phyloP scores from a whole-genome alignment of 2,888 invertebrate species.

The Acrobasis suavella region DNA sequence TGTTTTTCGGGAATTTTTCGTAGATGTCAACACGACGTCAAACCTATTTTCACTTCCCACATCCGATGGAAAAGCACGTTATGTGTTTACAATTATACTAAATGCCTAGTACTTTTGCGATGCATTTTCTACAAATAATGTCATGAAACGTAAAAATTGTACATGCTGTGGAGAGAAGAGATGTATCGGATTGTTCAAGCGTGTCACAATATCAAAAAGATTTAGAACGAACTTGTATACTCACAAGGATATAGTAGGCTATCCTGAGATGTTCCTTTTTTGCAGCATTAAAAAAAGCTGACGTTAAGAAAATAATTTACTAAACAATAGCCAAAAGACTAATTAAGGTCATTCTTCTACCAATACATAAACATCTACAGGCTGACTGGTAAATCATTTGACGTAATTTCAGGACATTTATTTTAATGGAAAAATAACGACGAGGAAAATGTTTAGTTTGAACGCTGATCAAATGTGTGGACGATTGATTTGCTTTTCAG shows the following conservation, averaged over 20 bases:
- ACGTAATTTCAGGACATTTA: no score
- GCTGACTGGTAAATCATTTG: no score
- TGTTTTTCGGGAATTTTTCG: no score
- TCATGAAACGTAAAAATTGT: background rate
- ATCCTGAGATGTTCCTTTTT: constrained; percentile 84
- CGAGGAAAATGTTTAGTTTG: no score
- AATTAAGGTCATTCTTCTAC: background rate
- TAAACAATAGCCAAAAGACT: constrained; percentile 16
- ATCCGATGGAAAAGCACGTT: no score
- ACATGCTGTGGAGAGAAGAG: constrained; percentile 1
- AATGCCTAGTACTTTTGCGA: background rate
- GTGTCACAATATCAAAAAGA: constrained; percentile 19
- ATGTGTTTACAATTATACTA: background rate
- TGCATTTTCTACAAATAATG: background rate
- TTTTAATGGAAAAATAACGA: no score
- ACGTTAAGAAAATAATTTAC: constrained; percentile 36
- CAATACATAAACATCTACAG: constrained; percentile 4
- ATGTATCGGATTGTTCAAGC: constrained; percentile 11
- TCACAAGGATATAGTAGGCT: constrained; percentile 85
- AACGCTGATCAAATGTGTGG: no score
- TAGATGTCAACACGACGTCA: no score
- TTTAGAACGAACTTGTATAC: constrained; percentile 58
- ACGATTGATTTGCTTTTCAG: no score
- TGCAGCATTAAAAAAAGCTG: constrained; percentile 56
- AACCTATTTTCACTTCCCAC: no score